phyloP scores from a whole-genome alignment of 1,140 invertebrate species.

The Zaprionus tsacasi region DNA sequence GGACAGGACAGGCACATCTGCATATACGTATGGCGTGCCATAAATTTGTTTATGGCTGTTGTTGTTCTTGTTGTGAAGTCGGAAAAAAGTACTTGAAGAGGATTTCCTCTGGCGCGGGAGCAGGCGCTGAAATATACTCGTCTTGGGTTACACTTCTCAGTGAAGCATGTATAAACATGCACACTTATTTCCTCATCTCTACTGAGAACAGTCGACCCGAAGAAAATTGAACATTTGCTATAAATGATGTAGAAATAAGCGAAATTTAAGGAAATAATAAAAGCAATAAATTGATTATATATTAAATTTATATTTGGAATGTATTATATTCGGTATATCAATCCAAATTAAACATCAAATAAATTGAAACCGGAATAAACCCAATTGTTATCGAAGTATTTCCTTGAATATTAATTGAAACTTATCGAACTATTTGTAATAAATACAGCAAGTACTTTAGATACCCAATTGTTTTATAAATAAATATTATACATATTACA shows the following conservation, averaged over 20 bases:
- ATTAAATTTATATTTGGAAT: too few species aligned
- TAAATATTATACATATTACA: not conserved
- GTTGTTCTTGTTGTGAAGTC: slow-evolving; percentile 14
- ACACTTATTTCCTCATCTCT: not conserved
- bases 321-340: not conserved
- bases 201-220: too few species aligned
- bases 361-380: not conserved
- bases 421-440: not conserved
- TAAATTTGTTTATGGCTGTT: slow-evolving; percentile 56
- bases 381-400: not conserved
- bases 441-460: not conserved
- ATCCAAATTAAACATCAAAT: not conserved
- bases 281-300: too few species aligned
- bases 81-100: slow-evolving; percentile 7
- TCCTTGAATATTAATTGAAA: not conserved
- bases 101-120: not conserved
- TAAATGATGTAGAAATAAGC: too few species aligned
- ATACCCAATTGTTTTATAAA: not conserved
- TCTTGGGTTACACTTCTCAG: slow-evolving; percentile 19
- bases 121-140: slow-evolving; percentile 10
- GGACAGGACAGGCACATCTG: not conserved
- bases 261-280: too few species aligned
- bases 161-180: not conserved
- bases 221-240: too few species aligned
- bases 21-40: slow-evolving; percentile 28